phyloP scores from a whole-genome alignment of 2,797 vertebrate genomes.

The Hephaestus fuliginosus region DNA sequence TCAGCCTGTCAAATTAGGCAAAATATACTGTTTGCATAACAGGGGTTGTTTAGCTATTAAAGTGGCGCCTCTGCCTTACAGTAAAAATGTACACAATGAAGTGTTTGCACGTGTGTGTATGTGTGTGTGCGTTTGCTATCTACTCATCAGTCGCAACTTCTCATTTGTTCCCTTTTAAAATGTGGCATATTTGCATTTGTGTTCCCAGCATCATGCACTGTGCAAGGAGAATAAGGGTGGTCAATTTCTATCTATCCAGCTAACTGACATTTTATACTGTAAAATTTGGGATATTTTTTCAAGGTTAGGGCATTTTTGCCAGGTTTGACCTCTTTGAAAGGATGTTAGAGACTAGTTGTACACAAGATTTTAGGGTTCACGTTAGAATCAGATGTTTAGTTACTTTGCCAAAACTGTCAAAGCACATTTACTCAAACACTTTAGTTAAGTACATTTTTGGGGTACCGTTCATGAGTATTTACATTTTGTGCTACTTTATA shows the following conservation, averaged over 20 bases:
- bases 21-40: slow-evolving; percentile 53
- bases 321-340: neutral
- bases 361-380: neutral
- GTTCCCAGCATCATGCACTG: neutral
- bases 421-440: slow-evolving; percentile 13
- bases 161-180: slow-evolving; percentile 44
- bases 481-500: neutral
- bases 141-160: slow-evolving; percentile 59
- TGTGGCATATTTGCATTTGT: neutral
- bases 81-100: slow-evolving; percentile 26
- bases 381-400: neutral
- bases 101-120: slow-evolving; percentile 27
- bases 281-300: neutral
- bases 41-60: slow-evolving; percentile 45
- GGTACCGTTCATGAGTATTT: neutral
- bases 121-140: slow-evolving; percentile 24
- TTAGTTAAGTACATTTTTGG: neutral
- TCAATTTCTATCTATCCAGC: neutral
- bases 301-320: neutral
- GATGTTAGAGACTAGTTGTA: neutral
- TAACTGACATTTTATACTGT: neutral
- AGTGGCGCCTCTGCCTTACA: slow-evolving; percentile 26
- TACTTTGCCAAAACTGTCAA: too few relatives aligned
- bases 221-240: neutral
- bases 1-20: slow-evolving; percentile 47